phyloP scores from a whole-genome alignment of 2,113 vertebrate species.

The Dasypus novemcinctus region DNA sequence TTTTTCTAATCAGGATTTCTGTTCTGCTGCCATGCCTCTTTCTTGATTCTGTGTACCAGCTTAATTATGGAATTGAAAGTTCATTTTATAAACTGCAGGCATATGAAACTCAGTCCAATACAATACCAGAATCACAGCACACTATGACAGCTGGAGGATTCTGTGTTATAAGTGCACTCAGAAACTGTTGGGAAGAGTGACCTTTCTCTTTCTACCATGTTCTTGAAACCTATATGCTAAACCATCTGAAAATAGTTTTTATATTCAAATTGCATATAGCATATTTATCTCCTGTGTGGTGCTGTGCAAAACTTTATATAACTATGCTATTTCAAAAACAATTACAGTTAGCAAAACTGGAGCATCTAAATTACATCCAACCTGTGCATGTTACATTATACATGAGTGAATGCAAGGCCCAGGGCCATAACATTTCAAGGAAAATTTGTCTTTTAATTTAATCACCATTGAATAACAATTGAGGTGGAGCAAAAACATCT shows the following conservation, averaged over 20 bases:
- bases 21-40: slow-evolving; percentile 65
- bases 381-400: slow-evolving; percentile 11
- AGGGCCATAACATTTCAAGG: slow-evolving; percentile 10
- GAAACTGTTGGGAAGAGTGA: slow-evolving; percentile 18
- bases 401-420: slow-evolving; percentile 56
- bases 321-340: slow-evolving; percentile 70
- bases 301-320: slow-evolving; percentile 66
- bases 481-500: slow-evolving; percentile 42
- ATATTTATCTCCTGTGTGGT: slow-evolving; percentile 15
- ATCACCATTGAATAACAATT: slow-evolving; percentile 43
- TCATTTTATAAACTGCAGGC: slow-evolving; percentile 35
- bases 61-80: slow-evolving; percentile 29
- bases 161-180: neutral
- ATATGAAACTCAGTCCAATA: slow-evolving; percentile 46
- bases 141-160: neutral
- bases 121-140: neutral
- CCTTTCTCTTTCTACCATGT: slow-evolving; percentile 33
- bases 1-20: slow-evolving; percentile 62
- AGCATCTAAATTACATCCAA: slow-evolving; percentile 48
- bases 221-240: slow-evolving; percentile 46
- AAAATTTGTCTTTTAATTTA: slow-evolving; percentile 50
- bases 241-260: slow-evolving; percentile 35
- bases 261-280: neutral
- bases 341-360: slow-evolving; percentile 45
- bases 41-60: slow-evolving; percentile 64